Evolutionary conservation across 1,140 invertebrate genomes (phyloP), one percentile per base, ranked within the genome.

Genomic region (Delia radicum): DNA sequence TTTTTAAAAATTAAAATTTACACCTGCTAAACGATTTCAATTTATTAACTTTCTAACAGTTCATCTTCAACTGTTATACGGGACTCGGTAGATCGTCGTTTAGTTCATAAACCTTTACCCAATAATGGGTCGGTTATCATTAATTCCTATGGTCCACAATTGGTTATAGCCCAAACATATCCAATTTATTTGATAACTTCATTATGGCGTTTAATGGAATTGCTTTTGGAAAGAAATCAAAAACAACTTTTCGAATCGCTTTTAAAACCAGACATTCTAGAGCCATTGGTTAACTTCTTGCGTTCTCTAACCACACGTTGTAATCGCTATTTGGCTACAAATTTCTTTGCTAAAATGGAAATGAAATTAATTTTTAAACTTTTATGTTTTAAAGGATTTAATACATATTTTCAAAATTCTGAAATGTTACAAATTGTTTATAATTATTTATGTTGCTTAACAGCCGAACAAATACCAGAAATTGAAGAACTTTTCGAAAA

Each of bases 341-440:
- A 85, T 27, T 85, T 86, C 24, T 84, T 81, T 77, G 79, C 81
- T 0, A 82, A 83, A 72, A 79, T 77, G 73, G 85, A 86, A 76
- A 74, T 86, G 13, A 77, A 78, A 48, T 75, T 86, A 1, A 75
- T 86, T 0, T 81, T 80, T 71, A 83, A 85, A 46, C 29, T 86
- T 0, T 67, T 86, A 0, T 78, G 72, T 24, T 82, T 79, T 6
- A 78, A 82, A 13, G 79, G 78, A 6, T 48, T 85, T 72, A 78
- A 82, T 31, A 78, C 75, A 5, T 83, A 83, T 73, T 28, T 85
- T 37, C 33, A 77, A 13, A 78, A 77, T 13, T 33, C 76, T 1
- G 78, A 81, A 62, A 37, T 85, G n/a, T 63, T 85, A 31, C 81
- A 81, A 74, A 62, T 84, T 27, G 82, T 81, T 15, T 85, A 82